Conservation (phyloP, 2,888 invertebrate genomes). For the Sthenelais limicola region DNA sequence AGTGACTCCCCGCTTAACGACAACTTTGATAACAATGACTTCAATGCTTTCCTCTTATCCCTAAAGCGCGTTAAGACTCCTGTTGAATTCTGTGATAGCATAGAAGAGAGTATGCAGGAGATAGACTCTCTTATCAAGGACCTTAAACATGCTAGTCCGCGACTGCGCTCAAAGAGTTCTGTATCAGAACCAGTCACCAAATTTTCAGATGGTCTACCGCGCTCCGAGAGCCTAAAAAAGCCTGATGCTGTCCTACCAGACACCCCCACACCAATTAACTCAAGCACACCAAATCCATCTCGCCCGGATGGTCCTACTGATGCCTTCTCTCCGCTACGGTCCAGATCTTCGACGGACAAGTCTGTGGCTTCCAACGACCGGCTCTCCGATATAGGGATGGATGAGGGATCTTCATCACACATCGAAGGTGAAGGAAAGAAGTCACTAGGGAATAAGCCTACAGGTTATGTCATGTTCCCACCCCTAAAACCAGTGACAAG, state of each 20-base stretch:
- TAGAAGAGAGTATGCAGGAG: slow-evolving; percentile 47
- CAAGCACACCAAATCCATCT: slow-evolving; percentile 29
- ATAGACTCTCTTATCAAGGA: slow-evolving; percentile 45
- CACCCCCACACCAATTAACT: not conserved
- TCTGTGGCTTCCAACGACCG: slow-evolving; percentile 1
- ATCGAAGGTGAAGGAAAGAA: not conserved
- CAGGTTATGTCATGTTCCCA: not conserved
- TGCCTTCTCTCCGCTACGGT: slow-evolving; percentile 20
- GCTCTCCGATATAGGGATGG: not conserved
- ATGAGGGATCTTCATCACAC: not conserved
- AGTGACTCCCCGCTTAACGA: slow-evolving; percentile 48
- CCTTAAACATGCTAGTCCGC: not conserved
- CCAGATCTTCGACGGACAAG: not conserved
- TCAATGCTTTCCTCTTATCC: slow-evolving; percentile 61
- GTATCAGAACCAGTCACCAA: not conserved
- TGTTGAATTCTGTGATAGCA: slow-evolving; percentile 51
- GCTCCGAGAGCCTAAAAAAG: no score
- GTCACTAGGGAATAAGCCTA: not conserved
- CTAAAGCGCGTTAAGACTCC: slow-evolving; percentile 59
- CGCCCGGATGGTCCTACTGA: slow-evolving; percentile 3
- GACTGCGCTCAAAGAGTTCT: not conserved
- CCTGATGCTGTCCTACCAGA: no score
- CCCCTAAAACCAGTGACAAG: not conserved
- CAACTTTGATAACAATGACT: slow-evolving; percentile 50
- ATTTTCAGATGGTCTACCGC: no score